These are phyloP conservation scores for Acleris emargana DNA, from an alignment of 2,888 invertebrate species.

Conservation along the genomic window DNA sequence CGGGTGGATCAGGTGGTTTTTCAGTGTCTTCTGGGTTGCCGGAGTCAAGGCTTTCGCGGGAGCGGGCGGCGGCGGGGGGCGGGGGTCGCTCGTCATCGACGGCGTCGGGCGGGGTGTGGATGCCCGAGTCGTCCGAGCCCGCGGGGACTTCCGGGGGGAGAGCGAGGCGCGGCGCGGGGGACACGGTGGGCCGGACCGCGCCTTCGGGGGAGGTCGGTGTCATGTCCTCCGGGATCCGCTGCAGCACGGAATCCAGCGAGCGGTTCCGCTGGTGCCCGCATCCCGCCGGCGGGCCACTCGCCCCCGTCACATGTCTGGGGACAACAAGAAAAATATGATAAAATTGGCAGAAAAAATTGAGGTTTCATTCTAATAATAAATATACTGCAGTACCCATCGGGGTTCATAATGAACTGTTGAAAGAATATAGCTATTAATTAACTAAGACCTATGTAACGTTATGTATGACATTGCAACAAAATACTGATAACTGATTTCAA, in stretches of 20 bases:
- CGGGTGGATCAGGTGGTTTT: slow-evolving; percentile 74
- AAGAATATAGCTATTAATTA: too few species aligned
- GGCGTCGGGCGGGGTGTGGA: slow-evolving; percentile 77
- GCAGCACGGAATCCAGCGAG: slow-evolving; percentile 94
- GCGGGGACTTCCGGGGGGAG: slow-evolving; percentile 76
- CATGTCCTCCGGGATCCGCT: slow-evolving; percentile 93
- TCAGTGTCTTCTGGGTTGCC: slow-evolving; percentile 86
- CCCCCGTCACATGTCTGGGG: slow-evolving; percentile 76
- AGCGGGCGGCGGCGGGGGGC: slow-evolving; percentile 82
- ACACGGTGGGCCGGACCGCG: neutral
- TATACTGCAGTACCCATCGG: too few species aligned
- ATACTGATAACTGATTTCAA: too few species aligned
- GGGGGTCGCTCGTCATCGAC: slow-evolving; percentile 80
- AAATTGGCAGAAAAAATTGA: neutral
- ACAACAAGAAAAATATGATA: slow-evolving; percentile 53
- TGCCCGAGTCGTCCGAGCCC: slow-evolving; percentile 92
- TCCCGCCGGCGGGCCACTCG: slow-evolving; percentile 76
- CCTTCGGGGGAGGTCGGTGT: slow-evolving; percentile 78
- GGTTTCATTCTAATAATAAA: too few species aligned
- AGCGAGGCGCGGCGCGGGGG: slow-evolving; percentile 81
- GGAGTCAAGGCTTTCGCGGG: slow-evolving; percentile 90
- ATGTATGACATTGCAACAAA: too few species aligned
- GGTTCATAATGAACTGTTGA: too few species aligned
- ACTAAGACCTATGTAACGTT: too few species aligned
- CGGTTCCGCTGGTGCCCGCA: slow-evolving; percentile 93